phyloP scores from a whole-genome alignment of 92 coral and sea anemone genomes.

The Diadumene lineata region DNA sequence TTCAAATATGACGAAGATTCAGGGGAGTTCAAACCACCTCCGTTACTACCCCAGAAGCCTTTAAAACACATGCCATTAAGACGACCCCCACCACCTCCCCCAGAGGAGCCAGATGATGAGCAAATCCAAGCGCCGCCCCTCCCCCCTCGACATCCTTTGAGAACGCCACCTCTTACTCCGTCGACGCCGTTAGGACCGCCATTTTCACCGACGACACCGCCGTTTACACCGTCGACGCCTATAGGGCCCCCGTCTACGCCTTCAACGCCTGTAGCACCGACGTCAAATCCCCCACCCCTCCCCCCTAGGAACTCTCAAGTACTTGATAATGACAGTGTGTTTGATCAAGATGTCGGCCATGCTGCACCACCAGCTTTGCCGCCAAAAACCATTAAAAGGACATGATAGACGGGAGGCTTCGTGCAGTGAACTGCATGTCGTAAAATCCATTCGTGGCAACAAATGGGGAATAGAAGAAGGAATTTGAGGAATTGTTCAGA shows the following conservation, averaged over 20 bases:
- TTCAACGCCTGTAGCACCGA: slow-evolving; percentile 27
- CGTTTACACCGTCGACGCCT: slow-evolving; percentile 30
- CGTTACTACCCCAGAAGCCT: slow-evolving; percentile 36
- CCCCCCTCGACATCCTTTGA: slow-evolving; percentile 17
- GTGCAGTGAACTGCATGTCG: too few species aligned
- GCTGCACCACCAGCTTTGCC: slow-evolving; percentile 25
- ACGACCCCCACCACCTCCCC: slow-evolving; percentile 36
- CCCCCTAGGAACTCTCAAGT: slow-evolving; percentile 68
- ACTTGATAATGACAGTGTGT: not conserved
- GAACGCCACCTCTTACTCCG: too few species aligned
- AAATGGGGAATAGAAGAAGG: too few species aligned
- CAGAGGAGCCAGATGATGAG: slow-evolving; percentile 4
- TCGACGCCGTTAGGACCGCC: too few species aligned
- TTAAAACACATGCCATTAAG: slow-evolving; percentile 23
- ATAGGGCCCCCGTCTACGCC: too few species aligned
- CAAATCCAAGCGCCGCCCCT: slow-evolving; percentile 8
- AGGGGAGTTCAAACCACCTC: slow-evolving; percentile 10
- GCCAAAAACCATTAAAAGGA: slow-evolving; percentile 26
- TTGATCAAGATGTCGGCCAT: slow-evolving; percentile 1
- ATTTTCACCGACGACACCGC: slow-evolving; percentile 23
- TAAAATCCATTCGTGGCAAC: too few species aligned
- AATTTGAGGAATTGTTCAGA: too few species aligned
- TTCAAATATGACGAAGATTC: slow-evolving; percentile 18
- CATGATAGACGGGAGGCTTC: not conserved
- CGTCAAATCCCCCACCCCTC: slow-evolving; percentile 87